These are phyloP conservation scores for Clistopyga incitator DNA, from an alignment of 2,888 invertebrate species.

Conservation along the genomic window DNA sequence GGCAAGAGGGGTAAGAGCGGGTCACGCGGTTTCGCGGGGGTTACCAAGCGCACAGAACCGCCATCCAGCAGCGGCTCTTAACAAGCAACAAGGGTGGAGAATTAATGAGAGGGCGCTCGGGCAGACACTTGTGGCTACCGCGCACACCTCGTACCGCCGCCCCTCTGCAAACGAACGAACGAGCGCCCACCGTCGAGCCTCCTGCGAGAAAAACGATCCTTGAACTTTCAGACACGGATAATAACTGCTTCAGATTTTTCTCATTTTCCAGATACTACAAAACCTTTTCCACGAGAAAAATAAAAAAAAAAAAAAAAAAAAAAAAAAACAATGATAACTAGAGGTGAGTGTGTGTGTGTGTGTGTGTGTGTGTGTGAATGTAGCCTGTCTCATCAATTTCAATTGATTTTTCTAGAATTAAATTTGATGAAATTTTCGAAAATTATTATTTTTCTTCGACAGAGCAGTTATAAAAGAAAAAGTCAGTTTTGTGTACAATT, in stretches of 20 bases:
- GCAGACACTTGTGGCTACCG: slow-evolving; percentile 84
- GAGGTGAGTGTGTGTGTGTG: too few species aligned
- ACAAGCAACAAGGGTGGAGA: slow-evolving; percentile 84
- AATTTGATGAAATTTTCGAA: too few species aligned
- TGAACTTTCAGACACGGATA: slow-evolving; percentile 31
- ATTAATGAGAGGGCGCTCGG: slow-evolving; percentile 84
- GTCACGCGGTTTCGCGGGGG: slow-evolving; percentile 45
- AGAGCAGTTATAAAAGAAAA: too few species aligned
- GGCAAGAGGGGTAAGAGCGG: slow-evolving; percentile 40
- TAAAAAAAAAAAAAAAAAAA: neutral
- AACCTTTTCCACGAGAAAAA: neutral
- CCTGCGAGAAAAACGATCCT: slow-evolving; percentile 45
- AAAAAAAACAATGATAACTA: neutral
- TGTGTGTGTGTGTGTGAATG: too few species aligned
- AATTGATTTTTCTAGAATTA: too few species aligned
- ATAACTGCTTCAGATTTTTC: neutral
- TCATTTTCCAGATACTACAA: neutral
- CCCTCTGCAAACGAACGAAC: slow-evolving; percentile 61
- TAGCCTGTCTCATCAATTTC: too few species aligned
- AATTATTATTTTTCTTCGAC: too few species aligned
- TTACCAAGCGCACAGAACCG: slow-evolving; percentile 46
- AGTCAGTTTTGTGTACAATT: too few species aligned
- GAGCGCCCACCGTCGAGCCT: slow-evolving; percentile 35
- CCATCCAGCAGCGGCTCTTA: slow-evolving; percentile 75
- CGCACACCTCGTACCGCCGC: slow-evolving; percentile 77